Evolutionary conservation across 2,113 vertebrate genomes (phyloP).

Genomic region (Setophaga kirtlandii): DNA sequence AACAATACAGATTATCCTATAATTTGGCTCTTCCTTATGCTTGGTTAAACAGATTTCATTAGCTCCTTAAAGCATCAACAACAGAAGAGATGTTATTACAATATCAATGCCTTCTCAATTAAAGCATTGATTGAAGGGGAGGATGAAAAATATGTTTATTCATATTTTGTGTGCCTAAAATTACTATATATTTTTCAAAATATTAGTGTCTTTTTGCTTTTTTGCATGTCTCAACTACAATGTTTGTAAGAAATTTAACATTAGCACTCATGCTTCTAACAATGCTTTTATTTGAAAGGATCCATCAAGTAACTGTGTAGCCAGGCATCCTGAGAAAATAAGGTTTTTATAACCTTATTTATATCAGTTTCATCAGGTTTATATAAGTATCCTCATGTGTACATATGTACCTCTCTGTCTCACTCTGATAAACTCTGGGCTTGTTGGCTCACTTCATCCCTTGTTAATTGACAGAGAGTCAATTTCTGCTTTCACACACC

Average conservation of each 20-base stretch:
- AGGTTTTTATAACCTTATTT: neutral
- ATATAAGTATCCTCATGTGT: neutral
- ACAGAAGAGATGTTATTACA: neutral
- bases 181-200: neutral
- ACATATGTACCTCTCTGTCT: neutral
- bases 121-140: neutral
- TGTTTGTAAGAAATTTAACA: neutral
- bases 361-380: neutral
- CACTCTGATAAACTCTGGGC: neutral
- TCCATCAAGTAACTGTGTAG: neutral
- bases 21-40: neutral
- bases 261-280: neutral
- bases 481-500: neutral
- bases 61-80: neutral
- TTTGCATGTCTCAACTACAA: neutral
- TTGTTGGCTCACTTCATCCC: neutral
- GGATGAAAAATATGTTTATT: neutral
- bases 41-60: neutral
- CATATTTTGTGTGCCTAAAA: neutral
- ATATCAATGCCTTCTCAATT: neutral
- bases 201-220: neutral
- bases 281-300: neutral
- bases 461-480: neutral
- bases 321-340: neutral
- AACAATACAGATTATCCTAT: neutral